These are phyloP conservation scores for Sinodicranocentrus sp. DNA, from an alignment of 2,888 invertebrate species.

Conservation along the genomic window DNA sequence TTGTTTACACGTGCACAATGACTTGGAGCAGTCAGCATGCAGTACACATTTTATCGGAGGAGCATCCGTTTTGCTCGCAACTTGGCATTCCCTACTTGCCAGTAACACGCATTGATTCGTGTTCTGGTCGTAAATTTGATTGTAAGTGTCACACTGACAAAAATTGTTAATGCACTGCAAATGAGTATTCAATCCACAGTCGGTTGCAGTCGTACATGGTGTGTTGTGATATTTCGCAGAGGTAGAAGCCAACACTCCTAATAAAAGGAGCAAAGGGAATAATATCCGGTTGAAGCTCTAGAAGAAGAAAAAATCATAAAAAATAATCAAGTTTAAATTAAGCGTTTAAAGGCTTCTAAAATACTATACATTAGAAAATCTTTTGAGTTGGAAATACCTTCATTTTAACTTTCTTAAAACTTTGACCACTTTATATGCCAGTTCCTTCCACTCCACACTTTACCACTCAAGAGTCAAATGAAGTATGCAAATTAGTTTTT, in stretches of 20 bases:
- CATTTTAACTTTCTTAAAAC: conserved; percentile 14
- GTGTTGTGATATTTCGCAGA: conserved; percentile 58
- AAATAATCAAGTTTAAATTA: no score
- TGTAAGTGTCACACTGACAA: conserved; percentile 60
- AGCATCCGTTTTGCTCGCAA: not conserved
- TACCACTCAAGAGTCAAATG: not conserved
- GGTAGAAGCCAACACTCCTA: conserved; percentile 4
- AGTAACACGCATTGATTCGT: conserved; percentile 53
- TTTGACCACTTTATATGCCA: not conserved
- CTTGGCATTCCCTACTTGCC: conserved; percentile 39
- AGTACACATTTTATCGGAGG: conserved; percentile 50
- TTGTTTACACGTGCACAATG: conserved; percentile 47
- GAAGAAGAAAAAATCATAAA: conserved; percentile 15
- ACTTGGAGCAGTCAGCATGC: conserved; percentile 49
- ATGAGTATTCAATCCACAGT: conserved; percentile 50
- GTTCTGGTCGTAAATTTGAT: conserved; percentile 59
- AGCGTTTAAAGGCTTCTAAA: no score
- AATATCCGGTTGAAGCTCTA: conserved; percentile 9
- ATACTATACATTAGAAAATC: no score
- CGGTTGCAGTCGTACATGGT: conserved; percentile 31
- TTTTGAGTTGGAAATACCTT: no score
- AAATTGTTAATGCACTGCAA: conserved; percentile 60
- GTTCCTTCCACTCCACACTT: conserved; percentile 8
- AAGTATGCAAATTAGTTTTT: not conserved
- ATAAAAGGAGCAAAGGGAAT: conserved; percentile 15